Conservation (phyloP, 2,797 vertebrate species). For the Darevskia mixta region DNA sequence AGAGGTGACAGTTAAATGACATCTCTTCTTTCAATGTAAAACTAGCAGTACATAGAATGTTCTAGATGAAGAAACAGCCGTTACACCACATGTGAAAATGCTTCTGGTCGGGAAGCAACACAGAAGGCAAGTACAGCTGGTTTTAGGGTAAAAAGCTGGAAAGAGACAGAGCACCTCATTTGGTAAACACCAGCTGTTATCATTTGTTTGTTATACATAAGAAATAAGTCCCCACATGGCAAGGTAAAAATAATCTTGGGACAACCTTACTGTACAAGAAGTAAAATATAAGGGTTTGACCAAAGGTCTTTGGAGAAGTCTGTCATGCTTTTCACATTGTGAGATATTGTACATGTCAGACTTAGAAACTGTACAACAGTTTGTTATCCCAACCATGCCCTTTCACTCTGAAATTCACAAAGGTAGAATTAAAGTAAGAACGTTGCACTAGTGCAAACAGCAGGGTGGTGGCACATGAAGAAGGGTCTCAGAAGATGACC, state of each 20-base stretch:
- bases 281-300: background rate
- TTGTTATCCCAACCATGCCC: background rate
- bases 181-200: background rate
- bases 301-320: background rate
- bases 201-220: background rate
- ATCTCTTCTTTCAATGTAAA: background rate
- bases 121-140: background rate
- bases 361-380: background rate
- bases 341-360: background rate
- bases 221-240: background rate
- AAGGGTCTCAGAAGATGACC: no score
- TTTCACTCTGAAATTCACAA: background rate
- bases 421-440: background rate
- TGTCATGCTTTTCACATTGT: background rate
- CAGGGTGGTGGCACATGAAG: no score
- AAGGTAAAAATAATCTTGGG: background rate
- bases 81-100: background rate
- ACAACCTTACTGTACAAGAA: background rate
- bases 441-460: no score
- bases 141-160: background rate
- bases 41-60: background rate
- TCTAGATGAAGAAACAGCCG: background rate
- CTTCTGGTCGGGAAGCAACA: background rate
- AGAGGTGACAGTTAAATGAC: background rate
- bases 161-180: background rate